Percentiles rank a stretch among this genome's conserved stretches.
These are phyloP conservation scores for Slavum lentiscoides DNA, from an alignment of 2,888 invertebrate species.

Conservation along the genomic window DNA sequence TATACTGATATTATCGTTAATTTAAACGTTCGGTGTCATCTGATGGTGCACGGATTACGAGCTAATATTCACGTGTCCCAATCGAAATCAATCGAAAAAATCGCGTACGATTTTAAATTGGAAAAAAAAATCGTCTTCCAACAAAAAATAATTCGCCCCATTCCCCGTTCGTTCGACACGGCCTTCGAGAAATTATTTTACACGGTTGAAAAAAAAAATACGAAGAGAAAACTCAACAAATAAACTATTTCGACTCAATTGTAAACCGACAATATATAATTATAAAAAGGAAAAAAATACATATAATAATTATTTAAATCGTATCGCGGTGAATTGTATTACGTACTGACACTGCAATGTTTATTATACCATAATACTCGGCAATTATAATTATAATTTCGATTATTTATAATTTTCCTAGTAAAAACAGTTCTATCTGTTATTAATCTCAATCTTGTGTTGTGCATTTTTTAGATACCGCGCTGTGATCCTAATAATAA, in stretches of 20 bases:
- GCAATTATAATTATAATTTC: not conserved
- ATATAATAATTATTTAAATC: slow-evolving; percentile 19
- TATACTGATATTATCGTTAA: too few relatives aligned
- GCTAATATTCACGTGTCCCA: too few relatives aligned
- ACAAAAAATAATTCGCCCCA: too few relatives aligned
- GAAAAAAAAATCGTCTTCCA: too few relatives aligned
- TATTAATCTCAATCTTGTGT: slow-evolving; percentile 7
- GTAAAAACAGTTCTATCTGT: slow-evolving; percentile 12
- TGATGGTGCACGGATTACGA: too few relatives aligned
- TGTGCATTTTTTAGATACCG: slow-evolving; percentile 16
- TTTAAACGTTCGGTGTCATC: too few relatives aligned
- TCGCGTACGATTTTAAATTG: too few relatives aligned
- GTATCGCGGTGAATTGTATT: not conserved
- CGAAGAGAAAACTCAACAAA: not conserved
- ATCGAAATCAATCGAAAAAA: too few relatives aligned
- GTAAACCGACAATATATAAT: not conserved
- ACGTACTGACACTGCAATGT: not conserved
- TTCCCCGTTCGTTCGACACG: too few relatives aligned
- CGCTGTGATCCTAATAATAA: slow-evolving; percentile 25
- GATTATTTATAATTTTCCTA: too few relatives aligned
- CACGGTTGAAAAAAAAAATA: not conserved
- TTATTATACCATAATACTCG: slow-evolving; percentile 17
- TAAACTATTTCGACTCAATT: not conserved
- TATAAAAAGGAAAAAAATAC: not conserved
- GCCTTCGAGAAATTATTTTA: too few relatives aligned